These are phyloP conservation scores for Oriolus oriolus DNA, from an alignment of 2,113 vertebrate genomes.

Conservation along the genomic window DNA sequence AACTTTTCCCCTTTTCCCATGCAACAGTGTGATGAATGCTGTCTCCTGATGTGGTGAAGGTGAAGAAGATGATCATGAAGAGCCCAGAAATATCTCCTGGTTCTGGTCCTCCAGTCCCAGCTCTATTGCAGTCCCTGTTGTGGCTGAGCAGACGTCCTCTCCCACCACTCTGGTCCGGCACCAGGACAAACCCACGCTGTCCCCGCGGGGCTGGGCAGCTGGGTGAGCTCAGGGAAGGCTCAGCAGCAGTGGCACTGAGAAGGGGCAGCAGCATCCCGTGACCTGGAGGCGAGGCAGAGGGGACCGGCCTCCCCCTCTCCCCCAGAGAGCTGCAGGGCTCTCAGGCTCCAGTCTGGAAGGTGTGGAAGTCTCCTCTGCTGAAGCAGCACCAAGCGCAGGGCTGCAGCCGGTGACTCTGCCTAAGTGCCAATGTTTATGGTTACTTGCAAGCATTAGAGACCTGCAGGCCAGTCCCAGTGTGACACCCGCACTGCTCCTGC, in stretches of 20 bases:
- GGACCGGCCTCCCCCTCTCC: not conserved
- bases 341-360: not conserved
- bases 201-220: not conserved
- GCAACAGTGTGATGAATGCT: accelerated
- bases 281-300: not conserved
- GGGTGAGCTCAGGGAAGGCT: not conserved
- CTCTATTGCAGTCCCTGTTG: accelerated
- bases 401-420: not conserved
- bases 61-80: not conserved
- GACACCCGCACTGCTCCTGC: accelerated
- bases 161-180: not conserved
- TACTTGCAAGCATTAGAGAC: not conserved
- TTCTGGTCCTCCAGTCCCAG: not conserved
- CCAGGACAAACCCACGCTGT: not conserved
- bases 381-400: not conserved
- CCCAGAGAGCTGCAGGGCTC: not conserved
- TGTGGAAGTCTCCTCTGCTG: not conserved
- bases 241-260: not conserved
- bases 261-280: not conserved
- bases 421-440: not conserved
- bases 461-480: not conserved
- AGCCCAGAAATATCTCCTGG: not conserved
- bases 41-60: not conserved
- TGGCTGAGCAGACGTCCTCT: not conserved
- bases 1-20: not conserved